Percentiles rank a stretch among this genome's conserved stretches.
Evolutionary conservation across 2,888 invertebrate species (phyloP).

Genomic region (Callyntrura sp.): DNA sequence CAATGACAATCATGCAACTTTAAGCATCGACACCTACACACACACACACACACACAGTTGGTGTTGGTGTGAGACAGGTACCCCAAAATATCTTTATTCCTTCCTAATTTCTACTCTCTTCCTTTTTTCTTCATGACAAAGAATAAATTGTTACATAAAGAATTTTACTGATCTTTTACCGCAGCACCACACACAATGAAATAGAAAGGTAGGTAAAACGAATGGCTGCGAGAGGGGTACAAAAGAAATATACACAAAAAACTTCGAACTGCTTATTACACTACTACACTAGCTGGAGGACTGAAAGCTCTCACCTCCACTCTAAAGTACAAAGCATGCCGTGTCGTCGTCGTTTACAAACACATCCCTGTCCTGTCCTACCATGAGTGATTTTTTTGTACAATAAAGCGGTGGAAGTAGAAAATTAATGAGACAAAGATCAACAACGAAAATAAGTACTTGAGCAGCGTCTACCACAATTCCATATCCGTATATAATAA

Average conservation of each 20-base stretch:
- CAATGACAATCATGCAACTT: not conserved
- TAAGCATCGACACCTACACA: conserved; percentile 25
- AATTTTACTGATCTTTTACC: conserved; percentile 71
- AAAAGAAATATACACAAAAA: conserved; percentile 22
- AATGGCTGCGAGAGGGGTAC: not conserved
- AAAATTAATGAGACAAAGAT: conserved; percentile 75
- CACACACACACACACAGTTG: not conserved
- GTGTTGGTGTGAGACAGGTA: conserved; percentile 55
- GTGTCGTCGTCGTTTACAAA: not conserved
- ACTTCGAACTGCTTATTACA: too few relatives aligned
- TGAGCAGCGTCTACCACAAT: not conserved
- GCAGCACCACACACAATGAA: conserved; percentile 74
- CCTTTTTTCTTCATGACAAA: conserved; percentile 58
- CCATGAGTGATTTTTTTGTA: not conserved
- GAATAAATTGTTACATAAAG: conserved; percentile 65
- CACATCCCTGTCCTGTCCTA: conserved; percentile 8
- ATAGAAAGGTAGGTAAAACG: conserved; percentile 27
- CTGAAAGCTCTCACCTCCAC: too few relatives aligned
- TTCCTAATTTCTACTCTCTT: conserved; percentile 35
- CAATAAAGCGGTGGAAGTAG: conserved; percentile 51
- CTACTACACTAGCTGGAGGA: too few relatives aligned
- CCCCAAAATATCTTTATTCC: conserved; percentile 60
- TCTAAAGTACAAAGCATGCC: not conserved
- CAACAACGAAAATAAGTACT: conserved; percentile 58
- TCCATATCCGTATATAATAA: conserved; percentile 21